Conservation (phyloP, 1,140 invertebrate genomes). For the Danaus plexippus region DNA sequence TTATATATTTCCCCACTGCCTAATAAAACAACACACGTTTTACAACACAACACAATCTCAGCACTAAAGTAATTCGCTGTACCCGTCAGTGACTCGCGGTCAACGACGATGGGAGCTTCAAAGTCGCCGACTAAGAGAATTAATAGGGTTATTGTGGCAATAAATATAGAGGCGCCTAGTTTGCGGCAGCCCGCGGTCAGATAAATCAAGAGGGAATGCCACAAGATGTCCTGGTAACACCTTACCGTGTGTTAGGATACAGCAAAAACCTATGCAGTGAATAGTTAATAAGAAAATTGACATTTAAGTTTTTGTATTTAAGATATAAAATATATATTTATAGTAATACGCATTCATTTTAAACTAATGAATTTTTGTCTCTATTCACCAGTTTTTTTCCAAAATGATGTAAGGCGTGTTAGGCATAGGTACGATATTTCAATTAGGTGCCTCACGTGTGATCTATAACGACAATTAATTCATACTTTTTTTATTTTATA, state of each 20-base stretch:
- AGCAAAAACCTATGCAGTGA: slow-evolving; percentile 10
- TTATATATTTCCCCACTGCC: slow-evolving; percentile 19
- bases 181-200: slow-evolving; percentile 52
- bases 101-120: slow-evolving; percentile 28
- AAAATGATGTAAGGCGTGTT: too few species aligned
- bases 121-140: slow-evolving; percentile 53
- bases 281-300: slow-evolving; percentile 10
- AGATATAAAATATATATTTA: too few species aligned
- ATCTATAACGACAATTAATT: too few species aligned
- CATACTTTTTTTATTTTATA: too few species aligned
- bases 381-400: too few species aligned
- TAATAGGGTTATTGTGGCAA: slow-evolving; percentile 68
- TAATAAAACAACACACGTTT: slow-evolving; percentile 20
- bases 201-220: slow-evolving; percentile 60
- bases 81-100: slow-evolving; percentile 30
- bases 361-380: too few species aligned
- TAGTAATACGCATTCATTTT: too few species aligned
- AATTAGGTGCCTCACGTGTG: too few species aligned
- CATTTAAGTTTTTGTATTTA: too few species aligned
- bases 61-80: slow-evolving; percentile 34
- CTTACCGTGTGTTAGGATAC: slow-evolving; percentile 17
- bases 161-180: slow-evolving; percentile 64
- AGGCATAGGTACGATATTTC: too few species aligned
- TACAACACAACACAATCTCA: slow-evolving; percentile 19
- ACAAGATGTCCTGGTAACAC: slow-evolving; percentile 55